phyloP scores from a whole-genome alignment of 2,888 invertebrate genomes.

The Calameuta filiformis region DNA sequence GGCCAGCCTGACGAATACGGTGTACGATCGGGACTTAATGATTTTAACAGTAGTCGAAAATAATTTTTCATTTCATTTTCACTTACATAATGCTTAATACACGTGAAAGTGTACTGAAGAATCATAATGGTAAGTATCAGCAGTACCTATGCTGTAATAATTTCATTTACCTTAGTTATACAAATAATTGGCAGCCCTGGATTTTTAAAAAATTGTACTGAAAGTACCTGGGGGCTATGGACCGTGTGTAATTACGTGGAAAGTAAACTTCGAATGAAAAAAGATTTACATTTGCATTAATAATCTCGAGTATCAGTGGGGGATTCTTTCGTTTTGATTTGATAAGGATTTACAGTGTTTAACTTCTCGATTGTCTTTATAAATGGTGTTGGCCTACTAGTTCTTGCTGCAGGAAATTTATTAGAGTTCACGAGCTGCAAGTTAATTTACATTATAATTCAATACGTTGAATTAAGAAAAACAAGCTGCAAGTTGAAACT shows the following conservation, averaged over 20 bases:
- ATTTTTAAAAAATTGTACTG: background rate
- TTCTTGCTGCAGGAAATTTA: background rate
- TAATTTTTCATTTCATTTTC: background rate
- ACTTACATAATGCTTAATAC: background rate
- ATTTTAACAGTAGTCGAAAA: no score
- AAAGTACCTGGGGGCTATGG: constrained; percentile 30
- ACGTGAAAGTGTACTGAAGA: background rate
- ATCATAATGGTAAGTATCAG: background rate
- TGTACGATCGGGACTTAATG: no score
- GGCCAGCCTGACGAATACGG: no score
- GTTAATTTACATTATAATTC: background rate
- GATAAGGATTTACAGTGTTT: background rate
- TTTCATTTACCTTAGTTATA: background rate
- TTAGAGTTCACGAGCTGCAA: background rate
- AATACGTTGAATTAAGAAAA: background rate
- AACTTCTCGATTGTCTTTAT: background rate
- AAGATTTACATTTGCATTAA: constrained; percentile 33
- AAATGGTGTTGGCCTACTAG: background rate
- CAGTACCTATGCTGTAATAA: background rate
- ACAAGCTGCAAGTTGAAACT: no score
- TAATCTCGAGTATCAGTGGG: background rate
- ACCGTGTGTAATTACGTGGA: constrained; percentile 36
- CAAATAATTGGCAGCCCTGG: background rate
- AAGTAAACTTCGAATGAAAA: constrained; percentile 34
- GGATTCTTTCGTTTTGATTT: background rate